phyloP scores from a whole-genome alignment of 2,113 vertebrate genomes.

The Sebastes fasciatus region DNA sequence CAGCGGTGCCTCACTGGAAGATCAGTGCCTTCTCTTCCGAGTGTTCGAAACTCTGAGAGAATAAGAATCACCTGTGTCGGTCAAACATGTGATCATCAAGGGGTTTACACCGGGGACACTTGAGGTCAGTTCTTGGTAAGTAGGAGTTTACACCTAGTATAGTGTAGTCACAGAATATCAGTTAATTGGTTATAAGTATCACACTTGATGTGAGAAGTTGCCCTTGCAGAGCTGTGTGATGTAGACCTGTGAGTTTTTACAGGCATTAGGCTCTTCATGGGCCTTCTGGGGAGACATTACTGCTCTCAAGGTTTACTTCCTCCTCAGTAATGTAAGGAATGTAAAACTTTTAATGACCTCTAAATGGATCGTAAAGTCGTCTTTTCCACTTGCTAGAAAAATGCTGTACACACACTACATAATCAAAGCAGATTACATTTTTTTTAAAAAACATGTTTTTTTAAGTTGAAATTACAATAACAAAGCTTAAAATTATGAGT shows the following conservation, averaged over 20 bases:
- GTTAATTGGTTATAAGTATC: slow-evolving; percentile 12
- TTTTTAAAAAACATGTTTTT: too few relatives aligned
- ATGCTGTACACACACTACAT: neutral
- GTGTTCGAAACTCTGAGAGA: neutral
- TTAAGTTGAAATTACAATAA: too few relatives aligned
- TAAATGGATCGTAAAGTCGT: slow-evolving; percentile 9
- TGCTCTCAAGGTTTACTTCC: neutral
- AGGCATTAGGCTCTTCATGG: slow-evolving; percentile 14
- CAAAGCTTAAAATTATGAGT: too few relatives aligned
- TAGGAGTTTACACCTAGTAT: neutral
- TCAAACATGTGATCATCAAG: slow-evolving; percentile 21
- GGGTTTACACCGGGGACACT: neutral
- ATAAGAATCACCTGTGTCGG: slow-evolving; percentile 41
- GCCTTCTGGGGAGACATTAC: neutral
- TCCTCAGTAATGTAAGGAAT: slow-evolving; percentile 16
- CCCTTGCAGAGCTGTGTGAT: neutral
- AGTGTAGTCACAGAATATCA: neutral
- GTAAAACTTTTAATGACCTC: slow-evolving; percentile 28
- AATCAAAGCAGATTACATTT: neutral
- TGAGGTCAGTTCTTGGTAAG: slow-evolving; percentile 9
- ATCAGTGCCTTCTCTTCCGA: slow-evolving; percentile 20
- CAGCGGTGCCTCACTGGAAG: slow-evolving; percentile 30
- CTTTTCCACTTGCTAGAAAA: neutral
- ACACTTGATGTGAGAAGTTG: neutral
- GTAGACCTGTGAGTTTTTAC: slow-evolving; percentile 16